These are phyloP conservation scores for Cariama cristata DNA, from an alignment of 2,113 vertebrate species.

Conservation along the genomic window DNA sequence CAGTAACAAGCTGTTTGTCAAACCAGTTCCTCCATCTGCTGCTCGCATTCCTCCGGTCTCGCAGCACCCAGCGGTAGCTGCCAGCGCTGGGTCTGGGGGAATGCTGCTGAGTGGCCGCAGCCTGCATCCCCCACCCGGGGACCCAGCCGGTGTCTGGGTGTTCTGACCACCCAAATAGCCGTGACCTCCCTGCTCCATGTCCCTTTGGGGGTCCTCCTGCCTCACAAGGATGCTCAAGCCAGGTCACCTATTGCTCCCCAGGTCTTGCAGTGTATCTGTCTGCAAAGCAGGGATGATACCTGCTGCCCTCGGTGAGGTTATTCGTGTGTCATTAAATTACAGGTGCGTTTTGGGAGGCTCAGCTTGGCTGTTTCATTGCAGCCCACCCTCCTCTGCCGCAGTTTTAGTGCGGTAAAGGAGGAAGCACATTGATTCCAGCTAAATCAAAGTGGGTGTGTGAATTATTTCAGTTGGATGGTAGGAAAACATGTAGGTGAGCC, in stretches of 20 bases:
- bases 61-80: not conserved
- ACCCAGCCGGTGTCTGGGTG: not conserved
- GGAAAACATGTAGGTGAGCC: not conserved
- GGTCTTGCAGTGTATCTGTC: not conserved
- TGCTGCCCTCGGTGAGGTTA: rapidly evolving
- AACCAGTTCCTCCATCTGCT: constrained; percentile 26
- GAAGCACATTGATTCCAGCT: not conserved
- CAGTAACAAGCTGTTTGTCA: not conserved
- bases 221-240: not conserved
- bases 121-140: not conserved
- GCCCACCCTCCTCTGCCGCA: not conserved
- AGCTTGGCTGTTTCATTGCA: rapidly evolving
- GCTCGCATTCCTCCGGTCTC: not conserved
- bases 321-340: not conserved
- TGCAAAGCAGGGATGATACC: rapidly evolving
- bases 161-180: not conserved
- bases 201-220: not conserved
- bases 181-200: rapidly evolving
- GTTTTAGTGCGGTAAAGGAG: rapidly evolving
- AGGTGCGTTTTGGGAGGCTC: not conserved
- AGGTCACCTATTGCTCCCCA: rapidly evolving
- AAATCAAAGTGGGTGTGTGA: not conserved
- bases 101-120: not conserved
- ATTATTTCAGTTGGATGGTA: not conserved
- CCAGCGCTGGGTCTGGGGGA: rapidly evolving